Conservation (phyloP, 2,888 invertebrate genomes). For the Petrolisthes manimaculis region DNA sequence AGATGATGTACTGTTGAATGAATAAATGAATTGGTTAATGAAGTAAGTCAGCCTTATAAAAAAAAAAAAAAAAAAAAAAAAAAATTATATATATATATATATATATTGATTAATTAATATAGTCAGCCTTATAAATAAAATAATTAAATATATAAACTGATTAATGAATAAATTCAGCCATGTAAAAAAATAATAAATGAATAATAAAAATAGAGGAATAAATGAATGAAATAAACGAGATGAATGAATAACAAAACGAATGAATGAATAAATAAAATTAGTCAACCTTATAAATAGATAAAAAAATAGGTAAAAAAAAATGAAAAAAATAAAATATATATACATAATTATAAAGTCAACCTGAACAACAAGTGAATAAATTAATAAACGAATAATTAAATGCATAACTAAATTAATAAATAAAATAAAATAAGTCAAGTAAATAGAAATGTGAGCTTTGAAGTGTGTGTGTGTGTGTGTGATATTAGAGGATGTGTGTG, state of each 20-base stretch:
- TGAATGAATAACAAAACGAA: no score
- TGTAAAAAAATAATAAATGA: neutral
- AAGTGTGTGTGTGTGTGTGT: neutral
- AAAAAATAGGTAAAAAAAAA: neutral
- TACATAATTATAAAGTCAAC: neutral
- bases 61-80: neutral
- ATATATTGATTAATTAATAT: neutral
- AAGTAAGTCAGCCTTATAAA: no score
- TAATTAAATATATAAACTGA: neutral
- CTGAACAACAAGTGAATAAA: neutral
- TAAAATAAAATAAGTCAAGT: neutral
- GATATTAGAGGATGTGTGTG: no score
- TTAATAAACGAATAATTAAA: neutral
- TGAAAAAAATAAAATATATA: neutral
- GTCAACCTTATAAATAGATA: neutral
- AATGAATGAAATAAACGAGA: no score
- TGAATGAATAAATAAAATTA: no score
- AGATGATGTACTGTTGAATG: neutral
- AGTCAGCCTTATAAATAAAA: neutral
- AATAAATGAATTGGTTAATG: no score
- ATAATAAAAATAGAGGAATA: neutral
- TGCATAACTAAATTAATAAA: neutral
- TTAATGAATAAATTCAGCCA: neutral
- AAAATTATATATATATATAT: constrained; percentile 2
- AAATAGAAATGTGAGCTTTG: neutral